phyloP scores from a whole-genome alignment of 1,140 invertebrate genomes.

The Lethrus apterus region DNA sequence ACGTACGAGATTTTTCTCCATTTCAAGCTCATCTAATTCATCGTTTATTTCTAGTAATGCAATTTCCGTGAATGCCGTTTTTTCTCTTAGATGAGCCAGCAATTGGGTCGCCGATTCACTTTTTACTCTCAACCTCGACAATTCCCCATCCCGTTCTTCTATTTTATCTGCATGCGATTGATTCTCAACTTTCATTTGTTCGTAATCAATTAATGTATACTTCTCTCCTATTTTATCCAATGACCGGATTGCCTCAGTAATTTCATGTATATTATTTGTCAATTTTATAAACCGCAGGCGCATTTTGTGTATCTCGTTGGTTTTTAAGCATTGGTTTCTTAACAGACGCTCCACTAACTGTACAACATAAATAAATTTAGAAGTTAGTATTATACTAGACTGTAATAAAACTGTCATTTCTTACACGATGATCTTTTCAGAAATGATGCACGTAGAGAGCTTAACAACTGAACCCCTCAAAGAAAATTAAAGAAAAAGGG shows the following conservation, averaged over 20 bases:
- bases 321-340: constrained; percentile 20
- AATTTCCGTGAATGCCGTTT: constrained; percentile 18
- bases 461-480: too few relatives aligned
- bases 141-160: constrained; percentile 36
- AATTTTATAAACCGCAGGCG: constrained; percentile 26
- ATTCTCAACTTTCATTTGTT: constrained; percentile 36
- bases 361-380: constrained; percentile 1
- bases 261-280: constrained; percentile 21
- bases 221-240: constrained; percentile 29
- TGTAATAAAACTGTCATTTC: too few relatives aligned
- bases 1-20: constrained; percentile 16
- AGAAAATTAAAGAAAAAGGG: too few relatives aligned
- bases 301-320: constrained; percentile 22
- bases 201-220: constrained; percentile 31
- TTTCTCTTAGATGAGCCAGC: constrained; percentile 36
- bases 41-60: constrained; percentile 14
- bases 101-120: constrained; percentile 30
- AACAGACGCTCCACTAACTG: constrained; percentile 24
- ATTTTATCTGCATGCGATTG: constrained; percentile 38
- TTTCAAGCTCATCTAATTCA: constrained; percentile 12
- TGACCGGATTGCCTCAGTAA: constrained; percentile 18
- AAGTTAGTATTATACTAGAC: too few relatives aligned
- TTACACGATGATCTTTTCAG: too few relatives aligned
- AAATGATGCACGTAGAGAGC: too few relatives aligned
- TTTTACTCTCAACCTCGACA: constrained; percentile 29